Evolutionary conservation across 2,888 invertebrate genomes (phyloP).

Genomic region (Dolichopus griseipennis): DNA sequence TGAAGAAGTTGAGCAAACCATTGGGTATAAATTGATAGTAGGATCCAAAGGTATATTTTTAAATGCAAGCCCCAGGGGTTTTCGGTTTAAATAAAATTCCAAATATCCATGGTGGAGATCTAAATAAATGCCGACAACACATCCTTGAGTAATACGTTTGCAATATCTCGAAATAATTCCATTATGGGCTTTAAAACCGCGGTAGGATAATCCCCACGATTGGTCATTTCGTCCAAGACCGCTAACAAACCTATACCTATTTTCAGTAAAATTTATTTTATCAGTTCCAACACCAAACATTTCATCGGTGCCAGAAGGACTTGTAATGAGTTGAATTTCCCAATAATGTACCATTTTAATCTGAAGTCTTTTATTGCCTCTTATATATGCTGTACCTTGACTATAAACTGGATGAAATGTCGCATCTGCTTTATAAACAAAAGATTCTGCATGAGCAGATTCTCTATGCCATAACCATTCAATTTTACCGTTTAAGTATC

Average conservation of each 20-base stretch:
- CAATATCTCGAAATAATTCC: constrained; percentile 52
- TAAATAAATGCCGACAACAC: constrained; percentile 70
- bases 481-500: constrained; percentile 21
- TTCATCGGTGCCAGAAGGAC: constrained; percentile 85
- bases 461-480: constrained; percentile 37
- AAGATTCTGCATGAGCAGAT: constrained; percentile 29
- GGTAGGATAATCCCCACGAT: constrained; percentile 83
- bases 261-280: constrained; percentile 55
- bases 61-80: constrained; percentile 39
- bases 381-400: constrained; percentile 70
- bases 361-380: constrained; percentile 54
- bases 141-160: constrained; percentile 62
- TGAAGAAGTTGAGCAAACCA: constrained; percentile 81
- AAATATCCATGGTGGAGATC: constrained; percentile 76
- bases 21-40: constrained; percentile 55
- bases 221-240: constrained; percentile 67
- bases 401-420: constrained; percentile 75
- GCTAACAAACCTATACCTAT: constrained; percentile 64
- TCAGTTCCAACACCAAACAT: constrained; percentile 86
- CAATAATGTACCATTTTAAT: constrained; percentile 72
- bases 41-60: constrained; percentile 37
- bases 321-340: constrained; percentile 78
- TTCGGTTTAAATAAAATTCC: constrained; percentile 72
- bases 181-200: constrained; percentile 61
- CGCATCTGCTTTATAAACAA: constrained; percentile 53